Evolutionary conservation across 2,113 vertebrate species (phyloP).

Genomic region (Xenopus laevis): DNA sequence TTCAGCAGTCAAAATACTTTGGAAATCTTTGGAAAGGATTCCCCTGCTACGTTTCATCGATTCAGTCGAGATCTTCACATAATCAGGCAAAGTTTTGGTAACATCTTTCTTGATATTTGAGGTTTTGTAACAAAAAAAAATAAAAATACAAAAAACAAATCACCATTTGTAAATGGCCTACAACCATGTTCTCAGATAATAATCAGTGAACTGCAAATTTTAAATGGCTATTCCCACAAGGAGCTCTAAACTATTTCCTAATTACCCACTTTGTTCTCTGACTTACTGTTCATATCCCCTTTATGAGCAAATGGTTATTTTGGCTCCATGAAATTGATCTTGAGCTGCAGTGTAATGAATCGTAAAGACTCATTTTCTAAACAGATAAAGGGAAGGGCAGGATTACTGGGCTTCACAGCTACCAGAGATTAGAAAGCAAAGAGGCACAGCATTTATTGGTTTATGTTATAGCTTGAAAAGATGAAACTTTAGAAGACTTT

Average conservation of each 20-base stretch:
- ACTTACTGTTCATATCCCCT: constrained; percentile 1
- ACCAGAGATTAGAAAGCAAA: too few species aligned
- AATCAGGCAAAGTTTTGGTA: constrained; percentile 17
- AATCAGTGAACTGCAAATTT: constrained; percentile 18
- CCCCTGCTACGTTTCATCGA: constrained; percentile 26
- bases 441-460: too few species aligned
- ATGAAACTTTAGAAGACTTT: too few species aligned
- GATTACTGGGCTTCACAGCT: too few species aligned
- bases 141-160: background rate
- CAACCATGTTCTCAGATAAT: constrained; percentile 11
- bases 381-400: background rate
- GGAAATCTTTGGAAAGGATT: constrained; percentile 13
- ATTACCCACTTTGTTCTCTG: constrained; percentile 15
- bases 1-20: constrained; percentile 17
- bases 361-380: background rate
- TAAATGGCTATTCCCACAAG: background rate
- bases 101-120: constrained; percentile 20
- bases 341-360: constrained; percentile 8
- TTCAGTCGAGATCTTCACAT: constrained; percentile 7
- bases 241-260: constrained; percentile 10
- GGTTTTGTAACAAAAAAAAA: constrained; percentile 1
- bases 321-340: constrained; percentile 11
- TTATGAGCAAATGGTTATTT: constrained; percentile 14
- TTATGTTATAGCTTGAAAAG: too few species aligned
- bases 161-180: constrained; percentile 6